A percentile compares a stretch with the other conserved stretches of the same genome.
Conservation (phyloP, 2,113 vertebrate species). For the Dasyornis broadbenti region DNA sequence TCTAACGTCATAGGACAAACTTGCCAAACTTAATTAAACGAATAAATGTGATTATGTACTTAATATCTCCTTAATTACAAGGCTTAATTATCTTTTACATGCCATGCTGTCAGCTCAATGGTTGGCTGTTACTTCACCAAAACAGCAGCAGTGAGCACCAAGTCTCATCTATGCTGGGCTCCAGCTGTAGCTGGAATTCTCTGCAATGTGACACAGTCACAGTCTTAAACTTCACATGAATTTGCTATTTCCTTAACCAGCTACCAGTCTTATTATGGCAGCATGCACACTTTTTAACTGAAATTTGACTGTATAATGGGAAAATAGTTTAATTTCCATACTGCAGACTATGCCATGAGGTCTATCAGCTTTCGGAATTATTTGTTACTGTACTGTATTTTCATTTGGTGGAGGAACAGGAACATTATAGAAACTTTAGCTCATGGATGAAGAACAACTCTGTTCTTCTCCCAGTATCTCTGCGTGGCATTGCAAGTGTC, state of each 20-base stretch:
- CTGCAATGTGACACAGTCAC: not conserved
- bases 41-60: slow-evolving; percentile 33
- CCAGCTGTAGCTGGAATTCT: not conserved
- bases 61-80: slow-evolving; percentile 50
- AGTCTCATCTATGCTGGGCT: not conserved
- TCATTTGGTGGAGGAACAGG: not conserved
- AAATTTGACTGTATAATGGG: not conserved
- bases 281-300: not conserved
- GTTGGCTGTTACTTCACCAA: not conserved
- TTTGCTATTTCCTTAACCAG: not conserved
- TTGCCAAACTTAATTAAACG: slow-evolving; percentile 54
- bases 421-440: not conserved
- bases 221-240: not conserved
- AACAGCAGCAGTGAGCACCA: not conserved
- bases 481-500: not conserved
- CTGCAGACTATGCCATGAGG: not conserved
- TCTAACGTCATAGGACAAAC: slow-evolving; percentile 21
- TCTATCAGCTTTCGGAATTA: not conserved
- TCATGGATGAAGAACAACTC: not conserved
- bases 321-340: not conserved
- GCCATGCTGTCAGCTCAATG: not conserved
- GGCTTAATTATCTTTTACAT: slow-evolving; percentile 16
- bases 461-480: not conserved
- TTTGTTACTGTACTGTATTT: not conserved
- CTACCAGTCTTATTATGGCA: not conserved